Conservation (phyloP, 2,888 invertebrate genomes). For the Sarcophaga carnaria region DNA sequence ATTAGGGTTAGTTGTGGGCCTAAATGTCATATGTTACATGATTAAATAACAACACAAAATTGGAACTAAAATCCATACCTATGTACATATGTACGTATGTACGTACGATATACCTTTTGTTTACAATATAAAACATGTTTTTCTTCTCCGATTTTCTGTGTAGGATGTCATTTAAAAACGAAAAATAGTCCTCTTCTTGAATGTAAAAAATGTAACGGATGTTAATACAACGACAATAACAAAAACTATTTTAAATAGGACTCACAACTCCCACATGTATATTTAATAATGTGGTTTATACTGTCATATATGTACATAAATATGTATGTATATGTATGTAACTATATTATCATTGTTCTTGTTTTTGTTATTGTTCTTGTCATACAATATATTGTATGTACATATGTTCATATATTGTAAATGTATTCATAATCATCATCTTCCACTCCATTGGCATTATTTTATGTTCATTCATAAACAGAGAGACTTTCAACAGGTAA, state of each 20-base stretch:
- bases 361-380: conserved; percentile 8
- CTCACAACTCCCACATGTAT: conserved; percentile 10
- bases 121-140: no score
- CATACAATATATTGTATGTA: neutral
- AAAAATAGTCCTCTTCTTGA: conserved; percentile 6
- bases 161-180: conserved; percentile 15
- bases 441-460: conserved; percentile 42
- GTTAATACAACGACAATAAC: conserved; percentile 5
- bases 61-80: no score
- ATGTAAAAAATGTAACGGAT: conserved; percentile 54
- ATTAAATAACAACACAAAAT: no score
- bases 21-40: no score
- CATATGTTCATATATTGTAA: neutral
- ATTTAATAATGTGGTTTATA: conserved; percentile 15
- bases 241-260: conserved; percentile 37
- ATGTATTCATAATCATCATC: conserved; percentile 1
- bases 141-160: neutral
- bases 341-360: neutral
- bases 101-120: no score
- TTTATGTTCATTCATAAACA: conserved; percentile 47
- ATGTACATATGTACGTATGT: no score
- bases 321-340: neutral
- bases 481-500: conserved; percentile 66
- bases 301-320: conserved; percentile 8
- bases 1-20: no score